Evolutionary conservation across 1,140 invertebrate species (phyloP), one percentile per base, ranked within the genome.

Genomic region (Lepidurus packardi): DNA sequence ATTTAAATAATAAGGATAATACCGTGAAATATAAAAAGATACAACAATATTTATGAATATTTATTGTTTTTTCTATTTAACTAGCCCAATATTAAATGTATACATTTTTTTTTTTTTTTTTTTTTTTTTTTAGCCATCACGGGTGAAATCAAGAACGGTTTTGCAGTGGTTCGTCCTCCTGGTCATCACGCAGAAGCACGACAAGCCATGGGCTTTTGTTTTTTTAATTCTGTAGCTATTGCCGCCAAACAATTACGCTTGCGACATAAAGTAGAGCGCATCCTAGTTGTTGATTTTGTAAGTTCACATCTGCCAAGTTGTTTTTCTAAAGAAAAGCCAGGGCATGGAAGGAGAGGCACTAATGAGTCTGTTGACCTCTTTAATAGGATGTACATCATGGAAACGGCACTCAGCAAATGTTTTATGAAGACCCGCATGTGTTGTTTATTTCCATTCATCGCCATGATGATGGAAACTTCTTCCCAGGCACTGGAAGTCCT

Each of bases 401-500:
- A 16, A 99, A 99, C 88, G 98, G 97, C 74, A 99, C 97, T 34
- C 98, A 99, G 86, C 95, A 98, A 84, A 88, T 89, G 79, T 99
- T 99, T 86, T 99, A 98, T 86, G 91, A 96, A 83, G 97, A 98
- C 86, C 92, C 94, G 24, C 90, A 92, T 83, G 94, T 99, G 81
- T 88, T 99, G 81, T 99, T 99, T 85, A 89, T 99, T 81, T 98
- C 96, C 81, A 92, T 99, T 84, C 98, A 99, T 90, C 92, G 98
- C 81, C 97, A 99, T 89, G 98, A 99, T 88, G 96, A 98, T 85
- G 98, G 98, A 74, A 98, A 99, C 86, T 99, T 99, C 87, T 99
- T 99, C 88, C 98, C 98, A 34, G 98, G 98, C 78, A 98, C 97
- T 11, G 97, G 97, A 45, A 94, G 92, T 73, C 91, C 93, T 44